Evolutionary conservation across 2,888 invertebrate genomes (phyloP), one percentile per base, ranked within the genome.

Genomic region (Dolomedes plantarius): DNA sequence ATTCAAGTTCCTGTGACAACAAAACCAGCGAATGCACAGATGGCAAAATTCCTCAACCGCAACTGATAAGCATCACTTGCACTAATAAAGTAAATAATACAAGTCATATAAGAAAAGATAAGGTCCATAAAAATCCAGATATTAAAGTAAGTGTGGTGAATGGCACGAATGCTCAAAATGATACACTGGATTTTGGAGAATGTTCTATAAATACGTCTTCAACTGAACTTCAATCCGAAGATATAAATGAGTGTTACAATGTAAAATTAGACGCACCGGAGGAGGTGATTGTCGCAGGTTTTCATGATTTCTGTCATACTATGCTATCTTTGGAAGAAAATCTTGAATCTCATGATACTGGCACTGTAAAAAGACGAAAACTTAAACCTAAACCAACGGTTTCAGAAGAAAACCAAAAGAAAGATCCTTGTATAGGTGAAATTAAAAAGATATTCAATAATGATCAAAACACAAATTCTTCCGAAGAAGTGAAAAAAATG

Each of bases 271-370:
- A 86, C 41, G 88, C 88, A 23, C 88, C 88, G 31, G 76, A 88
- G 65, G 76, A 76, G 29, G 80, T 88, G 1, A 86, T 88, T 13
- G 85, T 88, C 2, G 85, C 85, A 27, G 86, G 86, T 5, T 86
- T 88, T 32, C 88, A 88, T 67, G 88, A 88, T 29, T 88, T 88
- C 29, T 88, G 88, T 19, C 88, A 88, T 28, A 88, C 88, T 7
- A 88, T 81, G 80, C 29, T 88, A 27, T 86, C 88, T 16, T 50
- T 88, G 13, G 82, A 88, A 76, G 82, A 82, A 39, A 68, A 68
- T 23, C n/a, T 71, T n/a, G 86, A 86, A 13, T 19, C 56, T 0
- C 64, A 71, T n/a, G 86, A 86, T 16, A 80, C 75, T 3, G 75
- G 80, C 31, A 80, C 78, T 19, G 56, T 79, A 27, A 86, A 86